Evolutionary conservation across 2,888 invertebrate genomes (phyloP).

Genomic region (Xanthorhoe designata): DNA sequence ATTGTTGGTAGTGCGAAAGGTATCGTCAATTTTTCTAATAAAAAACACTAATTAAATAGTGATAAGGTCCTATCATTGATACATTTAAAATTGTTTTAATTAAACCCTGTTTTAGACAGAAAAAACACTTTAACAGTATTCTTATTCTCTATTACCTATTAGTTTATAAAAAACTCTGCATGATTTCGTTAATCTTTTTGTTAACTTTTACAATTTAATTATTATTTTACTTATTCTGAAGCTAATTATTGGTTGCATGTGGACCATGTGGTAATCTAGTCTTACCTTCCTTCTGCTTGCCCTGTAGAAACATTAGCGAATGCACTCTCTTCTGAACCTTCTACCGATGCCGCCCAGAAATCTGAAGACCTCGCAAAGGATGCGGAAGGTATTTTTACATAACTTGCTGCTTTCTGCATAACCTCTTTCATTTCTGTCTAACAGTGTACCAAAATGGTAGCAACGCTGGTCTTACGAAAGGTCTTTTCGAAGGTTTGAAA

Average conservation of each 20-base stretch:
- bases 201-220: not conserved
- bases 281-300: slow-evolving; percentile 52
- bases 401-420: slow-evolving; percentile 39
- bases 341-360: slow-evolving; percentile 46
- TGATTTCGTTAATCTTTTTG: not conserved
- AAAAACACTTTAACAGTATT: too few species aligned
- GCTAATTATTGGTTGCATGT: slow-evolving; percentile 51
- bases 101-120: too few species aligned
- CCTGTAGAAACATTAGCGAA: slow-evolving; percentile 64
- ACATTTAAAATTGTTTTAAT: too few species aligned
- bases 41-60: slow-evolving; percentile 6
- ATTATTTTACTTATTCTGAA: not conserved
- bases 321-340: slow-evolving; percentile 49
- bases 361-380: slow-evolving; percentile 47
- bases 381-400: slow-evolving; percentile 50
- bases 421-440: slow-evolving; percentile 42
- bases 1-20: slow-evolving; percentile 64
- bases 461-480: slow-evolving; percentile 34
- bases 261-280: slow-evolving; percentile 45
- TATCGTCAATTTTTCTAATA: slow-evolving; percentile 34
- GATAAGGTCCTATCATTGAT: not conserved
- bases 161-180: too few species aligned
- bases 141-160: too few species aligned
- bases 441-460: slow-evolving; percentile 44
- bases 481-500: slow-evolving; percentile 41